Base-by-base conservation (phyloP, 2,888 invertebrate species). In the Dicyrtomina minuta region DNA sequence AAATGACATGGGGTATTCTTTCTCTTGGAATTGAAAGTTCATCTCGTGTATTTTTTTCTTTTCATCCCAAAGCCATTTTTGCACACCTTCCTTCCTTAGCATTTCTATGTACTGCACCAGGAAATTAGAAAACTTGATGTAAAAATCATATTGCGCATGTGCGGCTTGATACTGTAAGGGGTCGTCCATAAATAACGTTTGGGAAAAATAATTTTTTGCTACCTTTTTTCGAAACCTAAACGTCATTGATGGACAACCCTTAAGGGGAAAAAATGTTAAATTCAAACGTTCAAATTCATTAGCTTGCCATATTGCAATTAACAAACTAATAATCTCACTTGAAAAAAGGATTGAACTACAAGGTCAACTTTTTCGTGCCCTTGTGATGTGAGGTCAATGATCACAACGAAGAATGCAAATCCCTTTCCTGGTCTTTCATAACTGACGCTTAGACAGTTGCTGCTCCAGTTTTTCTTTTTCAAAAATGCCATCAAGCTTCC, bases 401-500 rank as follows among this genome's bases (percentile, higher is more conserved):
- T 82, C 10, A 86, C 88, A n/a, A 88, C 89, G 82, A 97, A 96
- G 83, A 96, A 95, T 1, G 89, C 91, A 81, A 96, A 95, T 0
- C 95, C 97, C 69, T 91, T 87, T 0, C 58, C 91, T 0, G 90
- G 90, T 33, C 86, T 85, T 66, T 90, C 87, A 0, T 94, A 95
- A 0, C 92, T 91, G 62, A 22, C 53, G 12, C 89, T 86, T 66
- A 97, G 83, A 78, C 89, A 90, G 82, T 92, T 96, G 60, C 20
- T 53, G n/a, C 92, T 93, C 96, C 96, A 97, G 3, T 95, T 93
- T 71, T 87, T 86, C 0, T 87, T 85, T 80, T 95, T 95, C 59
- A 98, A 84, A 64, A 90, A 90, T 0, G 96, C 91, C 72, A 97
- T 84, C 70, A 98, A 84, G 79, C 96, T 96, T 3, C 97, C 96